Base-by-base conservation (phyloP, 2,113 vertebrate species). In the Mohoua ochrocephala region DNA sequence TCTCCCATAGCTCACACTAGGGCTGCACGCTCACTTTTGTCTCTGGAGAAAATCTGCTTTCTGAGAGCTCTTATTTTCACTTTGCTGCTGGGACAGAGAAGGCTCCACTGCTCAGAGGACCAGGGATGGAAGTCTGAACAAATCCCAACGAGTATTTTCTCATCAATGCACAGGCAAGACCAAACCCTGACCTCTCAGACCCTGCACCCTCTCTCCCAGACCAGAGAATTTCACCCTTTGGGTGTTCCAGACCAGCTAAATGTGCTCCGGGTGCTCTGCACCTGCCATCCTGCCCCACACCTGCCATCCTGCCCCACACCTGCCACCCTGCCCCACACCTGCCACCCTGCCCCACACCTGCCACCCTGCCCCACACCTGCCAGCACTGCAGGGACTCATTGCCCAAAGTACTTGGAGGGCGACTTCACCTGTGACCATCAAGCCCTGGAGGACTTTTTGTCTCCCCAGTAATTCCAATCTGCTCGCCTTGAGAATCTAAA, bases 81-180 rank as follows among this genome's bases (percentile, higher is more conserved):
- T 78, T 63, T 75, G 50, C 47, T 84, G 9, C 7, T 15, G 11
- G 19, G 30, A 63, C 45, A 75, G 20, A 65, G 74, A 74, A 15
- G 8, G 3, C 13, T 63, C 31, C 7, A 3, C 64, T 56, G 13
- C 63, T 30, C 14, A 9, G 15, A 79, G n/a, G 4, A 31, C 17
- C 41, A 24, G 19, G 21, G 9, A 6, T 37, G 17, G 45, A 78
- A 63, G 2, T 28, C 56, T 39, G 24, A 69, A 50, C 41, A 89
- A 81, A 71, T 7, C 49, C 49, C 57, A 63, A 2, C 3, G 19
- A 16, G 4, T 20, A 57, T 53, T 80, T 68, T 37, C 39, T 79
- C 61, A 47, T 15, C 52, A 28, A 1, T 0, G 1, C 33, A 10
- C 52, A 68, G 15, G 3, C 26, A 28, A 3, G 1, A 56, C 27